Base-by-base conservation (phyloP, 1,140 invertebrate genomes). In the Lordiphosa mommai region DNA sequence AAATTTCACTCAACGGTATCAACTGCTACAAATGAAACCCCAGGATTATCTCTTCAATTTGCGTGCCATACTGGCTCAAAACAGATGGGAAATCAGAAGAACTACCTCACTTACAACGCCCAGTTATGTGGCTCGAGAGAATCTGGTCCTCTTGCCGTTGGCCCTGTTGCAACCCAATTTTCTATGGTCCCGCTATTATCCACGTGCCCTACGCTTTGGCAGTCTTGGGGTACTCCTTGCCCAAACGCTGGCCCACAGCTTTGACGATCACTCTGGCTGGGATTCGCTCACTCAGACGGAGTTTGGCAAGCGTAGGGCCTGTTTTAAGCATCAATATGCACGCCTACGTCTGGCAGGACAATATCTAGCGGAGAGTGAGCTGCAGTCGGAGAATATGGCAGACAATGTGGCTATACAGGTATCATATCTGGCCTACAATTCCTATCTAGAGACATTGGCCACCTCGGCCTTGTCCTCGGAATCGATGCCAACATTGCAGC, bases 341-440 rank as follows among this genome's bases (percentile, higher is more conserved):
- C 64, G 68, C 0, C 53, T 72, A 10, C 79, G 79, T 0, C 51
- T 67, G 4, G 50, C 34, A 14, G 79, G 84, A 0, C 41, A 69
- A 1, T 68, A 93, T 91, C 79, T 93, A 29, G 93, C 94, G 57
- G 92, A 93, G 33, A 90, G 91, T 6, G 92, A 91, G 38, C 92
- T 93, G 2, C 92, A 94, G 73, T 92, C 91, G 20, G 93, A 94
- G 72, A 95, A 95, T 69, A 94, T 95, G 36, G 94, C 94, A 0
- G 94, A 95, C 68, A 88, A 88, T 46, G 56, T 92, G 13, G 93
- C 91, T 48, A 65, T 95, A 0, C 91, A 92, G 44, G 89, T 92
- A 33, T 92, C 93, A 0, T 92, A 91, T 51, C 77, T 87, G 43
- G 92, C 91, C 10, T 92, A 90, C 65, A 64, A 68, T 29, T 63